These are phyloP conservation scores for Scopus umbretta DNA, from an alignment of 2,113 vertebrate genomes.

Conservation along the genomic window DNA sequence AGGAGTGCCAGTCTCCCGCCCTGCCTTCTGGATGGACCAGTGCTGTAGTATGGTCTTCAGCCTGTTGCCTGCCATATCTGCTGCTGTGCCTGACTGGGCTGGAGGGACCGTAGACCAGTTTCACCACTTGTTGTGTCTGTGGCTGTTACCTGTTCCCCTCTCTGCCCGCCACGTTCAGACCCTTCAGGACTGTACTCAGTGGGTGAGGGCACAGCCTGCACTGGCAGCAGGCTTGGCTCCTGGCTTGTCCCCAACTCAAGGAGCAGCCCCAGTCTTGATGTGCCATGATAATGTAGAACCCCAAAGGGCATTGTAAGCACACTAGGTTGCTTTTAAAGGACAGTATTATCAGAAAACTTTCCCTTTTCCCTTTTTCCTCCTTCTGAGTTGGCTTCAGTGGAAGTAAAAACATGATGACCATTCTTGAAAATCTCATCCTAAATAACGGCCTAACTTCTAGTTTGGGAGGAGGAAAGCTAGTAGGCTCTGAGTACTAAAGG, in stretches of 20 bases:
- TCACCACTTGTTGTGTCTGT: background rate
- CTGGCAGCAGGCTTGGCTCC: background rate
- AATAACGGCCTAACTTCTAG: background rate
- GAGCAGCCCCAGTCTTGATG: background rate
- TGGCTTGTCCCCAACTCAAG: background rate
- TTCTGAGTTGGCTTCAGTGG: background rate
- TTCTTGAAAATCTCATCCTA: background rate
- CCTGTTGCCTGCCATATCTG: background rate
- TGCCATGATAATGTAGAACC: background rate
- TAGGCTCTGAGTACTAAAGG: background rate
- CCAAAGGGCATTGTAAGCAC: background rate
- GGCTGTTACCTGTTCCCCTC: background rate
- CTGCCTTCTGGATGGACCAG: background rate
- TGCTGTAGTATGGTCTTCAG: background rate
- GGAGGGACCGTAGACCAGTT: background rate
- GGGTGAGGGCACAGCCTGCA: background rate
- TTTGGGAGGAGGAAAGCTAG: background rate
- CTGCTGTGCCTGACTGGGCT: background rate
- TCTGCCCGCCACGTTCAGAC: accelerated
- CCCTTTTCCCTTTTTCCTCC: background rate
- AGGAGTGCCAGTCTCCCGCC: background rate
- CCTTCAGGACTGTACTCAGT: background rate
- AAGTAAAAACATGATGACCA: background rate
- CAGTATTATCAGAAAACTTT: background rate
- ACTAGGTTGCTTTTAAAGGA: background rate